Evolutionary conservation across 1,140 invertebrate species (phyloP).

Genomic region (Apis cerana): DNA sequence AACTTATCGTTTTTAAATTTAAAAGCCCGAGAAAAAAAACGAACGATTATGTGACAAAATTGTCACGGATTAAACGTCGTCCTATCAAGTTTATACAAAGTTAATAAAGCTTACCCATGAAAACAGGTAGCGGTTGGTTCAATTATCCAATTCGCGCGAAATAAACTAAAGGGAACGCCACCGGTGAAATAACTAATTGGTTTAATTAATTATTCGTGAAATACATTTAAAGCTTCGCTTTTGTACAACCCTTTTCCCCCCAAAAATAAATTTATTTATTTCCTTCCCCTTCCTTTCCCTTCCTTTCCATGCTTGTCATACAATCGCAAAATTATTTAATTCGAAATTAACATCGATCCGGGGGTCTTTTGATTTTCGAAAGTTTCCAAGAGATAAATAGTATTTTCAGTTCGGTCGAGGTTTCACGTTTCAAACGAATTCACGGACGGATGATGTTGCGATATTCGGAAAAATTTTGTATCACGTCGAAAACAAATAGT

Average conservation of each 20-base stretch:
- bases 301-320: too few relatives aligned
- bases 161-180: not conserved
- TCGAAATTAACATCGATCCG: too few relatives aligned
- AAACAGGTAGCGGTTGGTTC: not conserved
- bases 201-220: constrained; percentile 3
- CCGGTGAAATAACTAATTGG: not conserved
- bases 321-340: not conserved
- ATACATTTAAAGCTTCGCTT: not conserved
- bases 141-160: not conserved
- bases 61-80: not conserved
- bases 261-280: not conserved
- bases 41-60: not conserved
- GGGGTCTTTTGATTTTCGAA: too few relatives aligned
- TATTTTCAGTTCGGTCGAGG: not conserved
- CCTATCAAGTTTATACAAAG: not conserved
- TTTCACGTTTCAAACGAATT: not conserved
- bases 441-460: not conserved
- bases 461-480: not conserved
- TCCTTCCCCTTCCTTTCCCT: too few relatives aligned
- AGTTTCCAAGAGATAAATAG: too few relatives aligned
- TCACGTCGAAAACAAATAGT: not conserved
- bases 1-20: not conserved
- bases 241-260: not conserved
- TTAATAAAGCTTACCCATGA: not conserved
- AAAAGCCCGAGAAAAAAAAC: not conserved